A percentile compares a stretch with the other conserved stretches of the same genome.
Conservation (phyloP, 92 coral and sea anemone genomes). For the Zoanthus sansibaricus region DNA sequence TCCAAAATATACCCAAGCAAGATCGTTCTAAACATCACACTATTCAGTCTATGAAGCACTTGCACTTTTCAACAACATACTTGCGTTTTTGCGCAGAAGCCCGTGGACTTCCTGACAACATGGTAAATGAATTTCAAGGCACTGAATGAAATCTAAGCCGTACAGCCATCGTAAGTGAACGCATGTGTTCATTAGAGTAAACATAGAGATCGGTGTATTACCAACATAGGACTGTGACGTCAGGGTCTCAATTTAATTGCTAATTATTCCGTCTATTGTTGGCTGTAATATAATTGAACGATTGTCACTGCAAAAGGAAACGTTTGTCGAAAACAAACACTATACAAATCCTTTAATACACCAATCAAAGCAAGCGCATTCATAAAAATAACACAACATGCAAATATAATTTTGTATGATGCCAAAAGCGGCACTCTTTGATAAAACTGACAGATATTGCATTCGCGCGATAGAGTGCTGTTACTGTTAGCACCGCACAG, state of each 20-base stretch:
- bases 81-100: constrained; percentile 31
- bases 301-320: constrained; percentile 40
- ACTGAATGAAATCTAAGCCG: constrained; percentile 61
- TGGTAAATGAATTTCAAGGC: constrained; percentile 26
- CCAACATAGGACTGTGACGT: constrained; percentile 63
- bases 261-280: constrained; percentile 60
- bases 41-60: not conserved
- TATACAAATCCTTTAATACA: constrained; percentile 34
- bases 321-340: constrained; percentile 39
- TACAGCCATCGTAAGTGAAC: constrained; percentile 48
- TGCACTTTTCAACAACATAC: constrained; percentile 6
- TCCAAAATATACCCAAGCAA: constrained; percentile 10
- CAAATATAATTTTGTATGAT: constrained; percentile 29
- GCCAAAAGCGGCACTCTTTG: constrained; percentile 43
- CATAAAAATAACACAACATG: constrained; percentile 24
- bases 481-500: constrained; percentile 18
- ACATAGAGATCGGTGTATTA: constrained; percentile 50
- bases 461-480: constrained; percentile 1
- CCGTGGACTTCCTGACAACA: constrained; percentile 39
- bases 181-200: constrained; percentile 61
- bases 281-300: constrained; percentile 43
- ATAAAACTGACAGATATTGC: constrained; percentile 24
- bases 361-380: constrained; percentile 47
- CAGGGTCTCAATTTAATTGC: constrained; percentile 75
- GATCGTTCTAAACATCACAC: not conserved